phyloP scores from a whole-genome alignment of 1,140 invertebrate genomes.

The Matsumurasca onukii region DNA sequence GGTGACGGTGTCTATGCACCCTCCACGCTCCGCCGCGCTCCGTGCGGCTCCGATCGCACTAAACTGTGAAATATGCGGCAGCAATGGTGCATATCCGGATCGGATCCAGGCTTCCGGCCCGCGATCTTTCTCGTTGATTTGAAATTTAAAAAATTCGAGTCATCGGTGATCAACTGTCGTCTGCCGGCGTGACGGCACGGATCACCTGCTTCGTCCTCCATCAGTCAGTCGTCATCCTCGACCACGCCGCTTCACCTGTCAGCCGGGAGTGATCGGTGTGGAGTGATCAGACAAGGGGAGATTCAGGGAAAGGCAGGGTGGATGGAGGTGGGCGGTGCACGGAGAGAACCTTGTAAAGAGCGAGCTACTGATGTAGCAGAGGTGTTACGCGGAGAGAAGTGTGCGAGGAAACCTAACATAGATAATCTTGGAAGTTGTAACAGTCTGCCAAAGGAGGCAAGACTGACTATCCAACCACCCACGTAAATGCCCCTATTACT shows the following conservation, averaged over 20 bases:
- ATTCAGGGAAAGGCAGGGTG: neutral
- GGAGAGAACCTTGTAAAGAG: neutral
- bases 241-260: too few relatives aligned
- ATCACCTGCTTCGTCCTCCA: neutral
- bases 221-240: neutral
- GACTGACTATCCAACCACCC: too few relatives aligned
- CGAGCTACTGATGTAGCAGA: neutral
- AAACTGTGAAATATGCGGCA: conserved; percentile 27
- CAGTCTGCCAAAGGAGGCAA: too few relatives aligned
- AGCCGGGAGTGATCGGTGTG: neutral
- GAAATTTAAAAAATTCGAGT: conserved; percentile 21
- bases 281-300: neutral
- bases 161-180: conserved; percentile 18
- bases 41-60: conserved; percentile 19
- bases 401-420: too few relatives aligned
- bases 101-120: conserved; percentile 21
- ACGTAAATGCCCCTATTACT: neutral
- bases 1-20: conserved; percentile 22
- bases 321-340: neutral
- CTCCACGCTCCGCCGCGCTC: conserved; percentile 6
- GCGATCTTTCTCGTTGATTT: conserved; percentile 13
- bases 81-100: conserved; percentile 26
- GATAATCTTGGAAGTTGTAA: too few relatives aligned
- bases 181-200: conserved; percentile 11
- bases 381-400: too few relatives aligned